phyloP scores from a whole-genome alignment of 2,888 invertebrate species.

The Bimastos eiseni region DNA sequence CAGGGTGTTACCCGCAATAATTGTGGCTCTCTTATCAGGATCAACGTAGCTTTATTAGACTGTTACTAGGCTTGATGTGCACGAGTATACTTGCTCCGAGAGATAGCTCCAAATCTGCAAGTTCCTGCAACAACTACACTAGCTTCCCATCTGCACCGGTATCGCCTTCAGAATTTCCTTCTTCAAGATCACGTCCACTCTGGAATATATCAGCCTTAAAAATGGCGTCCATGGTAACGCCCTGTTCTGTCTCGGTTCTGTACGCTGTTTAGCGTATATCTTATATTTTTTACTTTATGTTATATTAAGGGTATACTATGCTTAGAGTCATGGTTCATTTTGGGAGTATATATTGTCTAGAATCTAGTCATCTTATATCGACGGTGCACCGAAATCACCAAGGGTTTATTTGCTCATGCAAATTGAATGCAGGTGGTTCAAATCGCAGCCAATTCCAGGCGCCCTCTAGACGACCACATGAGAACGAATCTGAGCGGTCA shows the following conservation, averaged over 20 bases:
- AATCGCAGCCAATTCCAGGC: neutral
- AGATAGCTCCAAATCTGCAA: no score
- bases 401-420: neutral
- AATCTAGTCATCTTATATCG: neutral
- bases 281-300: no score
- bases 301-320: no score
- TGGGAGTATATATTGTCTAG: neutral
- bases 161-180: no score
- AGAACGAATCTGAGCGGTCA: neutral
- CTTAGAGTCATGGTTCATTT: no score
- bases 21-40: neutral
- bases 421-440: conserved; percentile 4
- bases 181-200: no score
- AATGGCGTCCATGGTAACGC: no score
- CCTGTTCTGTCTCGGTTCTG: no score
- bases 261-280: neutral
- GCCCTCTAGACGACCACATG: neutral
- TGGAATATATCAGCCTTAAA: no score
- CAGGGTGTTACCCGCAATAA: neutral
- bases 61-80: neutral
- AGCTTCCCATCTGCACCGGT: no score
- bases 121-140: no score
- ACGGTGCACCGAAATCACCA: neutral
- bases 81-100: neutral
- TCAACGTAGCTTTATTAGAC: neutral